Conservation (phyloP, 2,113 vertebrate species). For the Protobothrops mucrosquamatus region DNA sequence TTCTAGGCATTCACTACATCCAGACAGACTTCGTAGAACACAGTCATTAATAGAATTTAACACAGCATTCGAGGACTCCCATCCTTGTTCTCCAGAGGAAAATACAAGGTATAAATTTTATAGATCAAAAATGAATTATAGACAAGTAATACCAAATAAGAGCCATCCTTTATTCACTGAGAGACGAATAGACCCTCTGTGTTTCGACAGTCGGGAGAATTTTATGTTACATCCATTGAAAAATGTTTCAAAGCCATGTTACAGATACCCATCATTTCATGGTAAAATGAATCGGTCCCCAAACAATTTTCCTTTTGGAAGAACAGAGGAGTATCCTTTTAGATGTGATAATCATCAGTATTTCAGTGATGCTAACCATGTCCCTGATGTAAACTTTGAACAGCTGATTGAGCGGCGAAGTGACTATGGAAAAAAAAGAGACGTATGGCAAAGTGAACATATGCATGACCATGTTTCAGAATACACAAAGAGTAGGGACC, state of each 20-base stretch:
- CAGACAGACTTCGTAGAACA: conserved; percentile 52
- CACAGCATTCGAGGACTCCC: conserved; percentile 28
- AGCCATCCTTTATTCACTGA: conserved; percentile 48
- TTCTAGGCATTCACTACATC: conserved; percentile 39
- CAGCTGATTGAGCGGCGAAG: conserved; percentile 38
- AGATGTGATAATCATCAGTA: conserved; percentile 55
- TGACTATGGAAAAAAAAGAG: conserved; percentile 24
- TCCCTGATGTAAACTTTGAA: conserved; percentile 60
- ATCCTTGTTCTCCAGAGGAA: conserved; percentile 52
- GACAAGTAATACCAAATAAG: conserved; percentile 43
- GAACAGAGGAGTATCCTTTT: conserved; percentile 50
- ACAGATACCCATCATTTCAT: conserved; percentile 50
- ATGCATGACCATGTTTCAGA: conserved; percentile 16
- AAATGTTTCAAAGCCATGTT: conserved; percentile 55
- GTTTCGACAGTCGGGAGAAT: conserved; percentile 69
- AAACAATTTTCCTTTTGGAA: conserved; percentile 51
- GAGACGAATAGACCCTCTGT: conserved; percentile 30
- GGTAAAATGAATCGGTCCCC: conserved; percentile 47
- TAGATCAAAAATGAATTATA: conserved; percentile 56
- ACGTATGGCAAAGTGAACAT: conserved; percentile 34
- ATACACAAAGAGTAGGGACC: conserved; percentile 25
- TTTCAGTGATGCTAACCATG: conserved; percentile 50
- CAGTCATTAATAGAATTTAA: conserved; percentile 68
- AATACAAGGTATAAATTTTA: conserved; percentile 55
- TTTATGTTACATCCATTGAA: conserved; percentile 59